Evolutionary conservation across 2,113 vertebrate species (phyloP).

Genomic region (Sinocyclocheilus rhinocerous): DNA sequence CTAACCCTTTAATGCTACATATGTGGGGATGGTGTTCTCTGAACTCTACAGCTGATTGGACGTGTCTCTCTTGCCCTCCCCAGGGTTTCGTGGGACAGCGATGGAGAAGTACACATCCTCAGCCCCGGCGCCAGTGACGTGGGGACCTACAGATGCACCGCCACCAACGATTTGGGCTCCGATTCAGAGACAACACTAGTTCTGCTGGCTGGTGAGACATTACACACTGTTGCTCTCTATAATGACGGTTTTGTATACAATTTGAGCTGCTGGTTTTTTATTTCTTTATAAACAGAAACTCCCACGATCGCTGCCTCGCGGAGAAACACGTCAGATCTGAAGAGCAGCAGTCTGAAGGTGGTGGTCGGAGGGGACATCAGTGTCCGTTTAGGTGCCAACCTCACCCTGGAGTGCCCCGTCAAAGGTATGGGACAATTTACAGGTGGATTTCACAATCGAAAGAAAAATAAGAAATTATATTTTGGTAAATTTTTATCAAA

Average conservation of each 20-base stretch:
- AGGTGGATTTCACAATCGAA: not conserved
- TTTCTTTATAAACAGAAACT: constrained; percentile 67
- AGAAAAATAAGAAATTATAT: not conserved
- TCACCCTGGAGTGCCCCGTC: constrained; percentile 82
- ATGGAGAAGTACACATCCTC: constrained; percentile 75
- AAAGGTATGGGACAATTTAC: constrained; percentile 74
- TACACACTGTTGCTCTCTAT: not conserved
- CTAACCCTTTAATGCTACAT: constrained; percentile 22
- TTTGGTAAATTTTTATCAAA: too few species aligned
- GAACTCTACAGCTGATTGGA: constrained; percentile 13
- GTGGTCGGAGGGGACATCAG: constrained; percentile 78
- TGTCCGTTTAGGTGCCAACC: constrained; percentile 68
- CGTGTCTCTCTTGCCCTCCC: constrained; percentile 41
- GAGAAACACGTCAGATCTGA: constrained; percentile 74
- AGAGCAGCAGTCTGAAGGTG: constrained; percentile 62
- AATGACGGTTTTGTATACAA: not conserved
- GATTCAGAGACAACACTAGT: constrained; percentile 79
- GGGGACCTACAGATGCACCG: constrained; percentile 81
- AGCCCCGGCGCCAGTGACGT: constrained; percentile 75
- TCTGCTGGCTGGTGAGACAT: constrained; percentile 77
- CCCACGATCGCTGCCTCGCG: constrained; percentile 77
- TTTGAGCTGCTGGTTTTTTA: not conserved
- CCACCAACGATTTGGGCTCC: constrained; percentile 75
- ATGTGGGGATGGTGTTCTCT: not conserved
- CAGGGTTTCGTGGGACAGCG: constrained; percentile 76